A percentile compares a stretch with the other conserved stretches of the same genome.
Evolutionary conservation across 2,888 invertebrate genomes (phyloP).

Genomic region (Cephus runcator): DNA sequence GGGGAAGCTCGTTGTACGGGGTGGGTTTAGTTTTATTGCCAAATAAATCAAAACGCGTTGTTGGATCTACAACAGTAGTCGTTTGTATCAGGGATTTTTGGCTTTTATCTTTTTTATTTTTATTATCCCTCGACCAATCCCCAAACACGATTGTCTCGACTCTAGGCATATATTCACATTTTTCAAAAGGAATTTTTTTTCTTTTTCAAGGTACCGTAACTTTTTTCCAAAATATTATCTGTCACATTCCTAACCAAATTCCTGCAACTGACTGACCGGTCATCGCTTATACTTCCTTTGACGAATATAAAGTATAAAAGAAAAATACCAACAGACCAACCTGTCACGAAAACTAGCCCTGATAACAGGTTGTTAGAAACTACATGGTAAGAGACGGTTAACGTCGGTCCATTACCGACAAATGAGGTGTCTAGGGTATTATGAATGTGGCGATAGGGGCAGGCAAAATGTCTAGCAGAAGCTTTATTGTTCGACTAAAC

Average conservation of each 20-base stretch:
- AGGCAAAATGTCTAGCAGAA: slow-evolving; percentile 40
- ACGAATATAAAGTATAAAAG: background rate
- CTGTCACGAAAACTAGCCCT: background rate
- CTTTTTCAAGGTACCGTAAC: too few relatives aligned
- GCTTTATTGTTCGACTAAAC: slow-evolving; percentile 54
- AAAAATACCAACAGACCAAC: background rate
- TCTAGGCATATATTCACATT: background rate
- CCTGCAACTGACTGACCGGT: background rate
- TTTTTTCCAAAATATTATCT: too few relatives aligned
- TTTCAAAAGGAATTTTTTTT: background rate
- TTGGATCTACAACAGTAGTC: slow-evolving; percentile 27
- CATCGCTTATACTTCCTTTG: background rate
- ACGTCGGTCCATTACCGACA: slow-evolving; percentile 47
- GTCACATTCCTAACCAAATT: too few relatives aligned
- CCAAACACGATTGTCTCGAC: too few relatives aligned
- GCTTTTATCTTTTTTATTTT: background rate
- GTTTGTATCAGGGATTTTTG: slow-evolving; percentile 5
- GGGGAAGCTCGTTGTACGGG: background rate
- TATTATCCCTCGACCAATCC: background rate
- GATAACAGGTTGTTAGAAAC: background rate
- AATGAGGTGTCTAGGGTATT: slow-evolving; percentile 43
- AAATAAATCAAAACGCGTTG: slow-evolving; percentile 35
- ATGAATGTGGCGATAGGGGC: slow-evolving; percentile 42
- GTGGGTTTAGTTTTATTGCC: slow-evolving; percentile 27
- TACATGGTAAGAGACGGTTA: background rate